phyloP scores from a whole-genome alignment of 2,113 vertebrate species.

The Euleptes europaea region DNA sequence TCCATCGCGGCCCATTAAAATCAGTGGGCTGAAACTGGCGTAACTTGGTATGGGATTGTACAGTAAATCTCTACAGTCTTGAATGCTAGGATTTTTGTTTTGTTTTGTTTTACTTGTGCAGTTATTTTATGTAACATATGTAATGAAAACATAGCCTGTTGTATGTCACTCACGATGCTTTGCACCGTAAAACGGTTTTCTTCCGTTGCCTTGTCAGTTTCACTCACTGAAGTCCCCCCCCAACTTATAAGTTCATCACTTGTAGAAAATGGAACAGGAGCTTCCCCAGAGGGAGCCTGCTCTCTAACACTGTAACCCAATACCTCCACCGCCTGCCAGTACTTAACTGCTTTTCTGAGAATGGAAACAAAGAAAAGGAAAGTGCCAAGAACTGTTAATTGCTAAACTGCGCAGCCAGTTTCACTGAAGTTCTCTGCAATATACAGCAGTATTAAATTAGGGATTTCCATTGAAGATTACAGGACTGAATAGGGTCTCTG shows the following conservation, averaged over 20 bases:
- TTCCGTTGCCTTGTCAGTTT: not conserved
- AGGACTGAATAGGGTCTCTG: not conserved
- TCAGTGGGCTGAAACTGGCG: too few relatives aligned
- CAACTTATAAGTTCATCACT: not conserved
- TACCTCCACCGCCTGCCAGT: conserved; percentile 1
- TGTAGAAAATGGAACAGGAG: conserved; percentile 5
- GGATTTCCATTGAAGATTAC: not conserved
- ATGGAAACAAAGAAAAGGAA: conserved; percentile 19
- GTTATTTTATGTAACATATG: conserved; percentile 28
- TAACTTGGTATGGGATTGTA: too few relatives aligned
- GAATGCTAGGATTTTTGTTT: conserved; percentile 32
- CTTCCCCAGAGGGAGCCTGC: not conserved
- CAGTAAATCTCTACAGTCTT: conserved; percentile 26
- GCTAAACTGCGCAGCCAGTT: not conserved
- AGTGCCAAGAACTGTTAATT: conserved; percentile 6
- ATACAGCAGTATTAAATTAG: not conserved
- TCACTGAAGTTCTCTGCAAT: not conserved
- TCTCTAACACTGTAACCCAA: conserved; percentile 13
- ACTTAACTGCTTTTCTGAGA: not conserved
- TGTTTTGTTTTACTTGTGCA: conserved; percentile 39
- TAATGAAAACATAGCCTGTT: conserved; percentile 36
- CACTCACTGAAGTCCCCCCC: not conserved
- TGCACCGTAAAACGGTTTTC: not conserved
- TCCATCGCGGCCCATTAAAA: too few relatives aligned
- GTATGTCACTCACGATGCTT: not conserved